phyloP scores from a whole-genome alignment of 92 coral and sea anemone genomes.

The Porites rus region DNA sequence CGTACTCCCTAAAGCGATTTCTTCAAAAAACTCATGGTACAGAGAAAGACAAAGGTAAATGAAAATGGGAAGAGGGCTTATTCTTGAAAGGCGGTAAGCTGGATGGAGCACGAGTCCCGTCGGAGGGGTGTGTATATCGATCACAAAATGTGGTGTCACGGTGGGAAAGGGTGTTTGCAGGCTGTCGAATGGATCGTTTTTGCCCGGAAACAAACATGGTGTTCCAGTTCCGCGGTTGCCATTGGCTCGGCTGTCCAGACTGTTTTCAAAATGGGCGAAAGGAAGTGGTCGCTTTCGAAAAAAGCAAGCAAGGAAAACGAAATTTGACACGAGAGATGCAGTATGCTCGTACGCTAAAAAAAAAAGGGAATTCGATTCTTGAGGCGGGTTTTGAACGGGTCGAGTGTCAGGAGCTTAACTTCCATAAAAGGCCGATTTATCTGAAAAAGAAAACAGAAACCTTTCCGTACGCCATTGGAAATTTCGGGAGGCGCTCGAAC shows the following conservation, averaged over 20 bases:
- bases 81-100: too few species aligned
- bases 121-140: too few species aligned
- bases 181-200: background rate
- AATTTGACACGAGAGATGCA: too few species aligned
- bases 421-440: background rate
- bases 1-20: too few species aligned
- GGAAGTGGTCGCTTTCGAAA: background rate
- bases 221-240: slow-evolving; percentile 8
- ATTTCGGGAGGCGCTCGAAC: slow-evolving; percentile 32
- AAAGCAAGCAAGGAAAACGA: background rate
- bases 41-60: too few species aligned
- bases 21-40: too few species aligned
- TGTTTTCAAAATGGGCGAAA: background rate
- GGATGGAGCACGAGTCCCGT: too few species aligned
- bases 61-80: too few species aligned
- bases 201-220: slow-evolving; percentile 8
- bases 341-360: too few species aligned
- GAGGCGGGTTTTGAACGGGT: background rate
- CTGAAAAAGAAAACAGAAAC: background rate
- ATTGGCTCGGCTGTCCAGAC: slow-evolving; percentile 42
- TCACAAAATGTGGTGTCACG: too few species aligned
- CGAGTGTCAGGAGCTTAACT: slow-evolving; percentile 1
- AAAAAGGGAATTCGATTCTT: too few species aligned
- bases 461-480: slow-evolving; percentile 15
- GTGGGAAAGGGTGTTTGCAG: too few species aligned